Evolutionary conservation across 1,140 invertebrate species (phyloP).

Genomic region (Diorhabda sublineata): DNA sequence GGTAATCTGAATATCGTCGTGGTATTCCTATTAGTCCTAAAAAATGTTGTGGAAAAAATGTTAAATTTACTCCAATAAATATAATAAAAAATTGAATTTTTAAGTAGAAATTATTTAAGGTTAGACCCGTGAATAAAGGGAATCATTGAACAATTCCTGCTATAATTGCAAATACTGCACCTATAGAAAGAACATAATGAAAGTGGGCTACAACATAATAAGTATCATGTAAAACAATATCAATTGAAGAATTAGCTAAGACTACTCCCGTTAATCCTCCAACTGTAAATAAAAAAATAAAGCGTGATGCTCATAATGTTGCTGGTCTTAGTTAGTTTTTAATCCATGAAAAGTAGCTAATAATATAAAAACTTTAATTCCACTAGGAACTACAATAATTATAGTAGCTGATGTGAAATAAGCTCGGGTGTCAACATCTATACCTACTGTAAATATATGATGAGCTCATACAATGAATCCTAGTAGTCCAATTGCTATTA

Average conservation of each 20-base stretch:
- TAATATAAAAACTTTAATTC: conserved; percentile 67
- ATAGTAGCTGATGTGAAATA: conserved; percentile 71
- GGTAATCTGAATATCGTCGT: conserved; percentile 68
- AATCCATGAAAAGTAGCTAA: conserved; percentile 54
- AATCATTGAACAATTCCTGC: conserved; percentile 63
- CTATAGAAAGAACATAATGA: conserved; percentile 65
- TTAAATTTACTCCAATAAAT: conserved; percentile 65
- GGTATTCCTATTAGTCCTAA: conserved; percentile 70
- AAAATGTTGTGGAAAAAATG: conserved; percentile 53
- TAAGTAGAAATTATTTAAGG: conserved; percentile 53
- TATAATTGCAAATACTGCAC: conserved; percentile 68
- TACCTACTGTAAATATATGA: conserved; percentile 49
- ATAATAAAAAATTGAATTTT: conserved; percentile 59
- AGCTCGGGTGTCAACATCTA: conserved; percentile 67
- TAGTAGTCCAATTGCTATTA: too few species aligned
- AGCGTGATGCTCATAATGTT: conserved; percentile 63
- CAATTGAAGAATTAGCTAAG: conserved; percentile 66
- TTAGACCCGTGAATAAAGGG: conserved; percentile 58
- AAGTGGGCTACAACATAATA: conserved; percentile 76
- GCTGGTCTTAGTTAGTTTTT: conserved; percentile 53
- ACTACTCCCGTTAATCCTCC: conserved; percentile 62
- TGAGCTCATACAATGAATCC: too few species aligned
- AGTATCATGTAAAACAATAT: conserved; percentile 68
- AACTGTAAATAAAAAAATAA: conserved; percentile 66
- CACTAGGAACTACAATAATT: conserved; percentile 65